Evolutionary conservation across 2,797 vertebrate genomes (phyloP), one percentile per base, ranked within the genome.

Genomic region (Argya squamiceps): DNA sequence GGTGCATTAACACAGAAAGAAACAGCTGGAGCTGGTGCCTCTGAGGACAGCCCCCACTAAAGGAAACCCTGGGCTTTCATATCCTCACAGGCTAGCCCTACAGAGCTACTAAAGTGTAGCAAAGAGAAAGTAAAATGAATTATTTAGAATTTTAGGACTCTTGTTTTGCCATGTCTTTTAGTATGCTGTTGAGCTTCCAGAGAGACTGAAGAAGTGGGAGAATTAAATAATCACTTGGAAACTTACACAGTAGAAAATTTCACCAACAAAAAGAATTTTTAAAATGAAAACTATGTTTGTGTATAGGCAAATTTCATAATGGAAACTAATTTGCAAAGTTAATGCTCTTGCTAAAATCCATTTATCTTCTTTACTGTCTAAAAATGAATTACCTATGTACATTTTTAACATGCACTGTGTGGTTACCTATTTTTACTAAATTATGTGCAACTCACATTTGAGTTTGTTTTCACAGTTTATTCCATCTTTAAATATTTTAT

Each of bases 391-490:
- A 44, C 22, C 22, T 52, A 37, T 55, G 74, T 46, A 46, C 10
- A 52, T 78, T 84, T 93, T 92, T 81, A 68, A 60, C 18, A 63
- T 44, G 32, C 24, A 32, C 43, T 44, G 6, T 67, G 14, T 73
- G 8, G 14, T 78, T 89, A 50, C 15, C 8, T 87, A 34, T 69
- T 89, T 91, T 93, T 15, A 59, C 43, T 65, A 85, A 95, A 83
- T 96, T 92, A 84, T 80, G 86, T 89, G 83, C 91, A 94, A 56
- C 71, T 95, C 89, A 92, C 44, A 20, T 65, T 8, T 49, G n/a
- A 92, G 30, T 80, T 85, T 24, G 9, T 65, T 90, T 89, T 88
- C 59, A 79, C 4, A 26, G 14, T 83, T 94, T 83, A 55, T 85
- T 94, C 52, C 22, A 74, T 10, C 14, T 80, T 75, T 81, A 92